Conservation (phyloP, 92 coral and sea anemone species). For the Montipora capitata region DNA sequence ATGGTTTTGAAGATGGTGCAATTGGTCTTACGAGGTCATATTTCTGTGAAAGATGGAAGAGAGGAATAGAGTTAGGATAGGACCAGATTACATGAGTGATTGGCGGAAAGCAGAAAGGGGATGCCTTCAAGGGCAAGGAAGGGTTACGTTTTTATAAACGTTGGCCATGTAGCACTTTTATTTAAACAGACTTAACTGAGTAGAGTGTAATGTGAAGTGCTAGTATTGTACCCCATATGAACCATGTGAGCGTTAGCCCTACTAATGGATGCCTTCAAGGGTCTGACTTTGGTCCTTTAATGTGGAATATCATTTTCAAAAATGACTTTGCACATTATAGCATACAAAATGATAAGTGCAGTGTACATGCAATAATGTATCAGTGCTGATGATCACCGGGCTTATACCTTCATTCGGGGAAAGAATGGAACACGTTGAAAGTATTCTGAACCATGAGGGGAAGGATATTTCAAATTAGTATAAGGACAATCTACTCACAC, state of each 20-base stretch:
- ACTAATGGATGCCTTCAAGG: slow-evolving; percentile 40
- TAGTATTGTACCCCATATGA: no score
- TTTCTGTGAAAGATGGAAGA: slow-evolving; percentile 1
- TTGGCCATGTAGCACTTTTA: no score
- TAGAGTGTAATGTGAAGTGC: no score
- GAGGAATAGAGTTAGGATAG: slow-evolving; percentile 12
- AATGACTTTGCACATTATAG: slow-evolving; percentile 1
- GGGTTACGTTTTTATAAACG: no score
- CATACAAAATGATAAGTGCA: slow-evolving; percentile 9
- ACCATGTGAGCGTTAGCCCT: no score
- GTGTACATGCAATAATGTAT: slow-evolving; percentile 20
- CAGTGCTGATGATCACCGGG: neutral
- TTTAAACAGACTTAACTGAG: no score
- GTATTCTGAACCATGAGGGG: neutral
- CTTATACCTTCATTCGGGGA: slow-evolving; percentile 1
- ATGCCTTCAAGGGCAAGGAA: no score
- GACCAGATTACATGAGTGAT: slow-evolving; percentile 24
- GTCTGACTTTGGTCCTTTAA: slow-evolving; percentile 23
- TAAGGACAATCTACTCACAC: neutral
- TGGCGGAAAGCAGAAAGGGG: slow-evolving; percentile 14
- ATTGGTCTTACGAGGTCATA: slow-evolving; percentile 25
- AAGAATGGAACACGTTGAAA: slow-evolving; percentile 8
- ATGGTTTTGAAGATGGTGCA: slow-evolving; percentile 18
- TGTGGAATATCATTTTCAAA: slow-evolving; percentile 30
- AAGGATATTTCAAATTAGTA: slow-evolving; percentile 4